A percentile compares a stretch with the other conserved stretches of the same genome.
Evolutionary conservation across 2,888 invertebrate genomes (phyloP).

Genomic region (Aquatica leii): DNA sequence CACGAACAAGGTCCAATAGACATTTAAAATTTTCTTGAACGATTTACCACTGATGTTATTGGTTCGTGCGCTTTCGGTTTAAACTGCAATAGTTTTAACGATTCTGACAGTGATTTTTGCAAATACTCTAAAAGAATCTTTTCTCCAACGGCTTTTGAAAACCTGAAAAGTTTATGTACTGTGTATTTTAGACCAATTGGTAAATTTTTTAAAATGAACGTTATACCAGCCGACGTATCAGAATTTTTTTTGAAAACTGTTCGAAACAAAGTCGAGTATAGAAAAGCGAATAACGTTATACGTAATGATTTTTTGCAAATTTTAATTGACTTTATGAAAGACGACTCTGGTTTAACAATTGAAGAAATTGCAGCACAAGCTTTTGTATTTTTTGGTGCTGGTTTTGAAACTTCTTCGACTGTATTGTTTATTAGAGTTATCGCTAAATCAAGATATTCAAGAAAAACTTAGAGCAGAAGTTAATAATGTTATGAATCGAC

Average conservation of each 20-base stretch:
- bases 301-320: constrained; percentile 57
- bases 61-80: too few relatives aligned
- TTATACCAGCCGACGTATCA: neutral
- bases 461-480: constrained; percentile 63
- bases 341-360: constrained; percentile 61
- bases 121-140: too few relatives aligned
- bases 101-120: too few relatives aligned
- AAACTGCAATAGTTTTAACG: too few relatives aligned
- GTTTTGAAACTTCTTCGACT: constrained; percentile 71
- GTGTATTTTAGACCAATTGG: neutral
- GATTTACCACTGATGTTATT: too few relatives aligned
- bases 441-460: constrained; percentile 64
- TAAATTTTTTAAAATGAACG: constrained; percentile 17
- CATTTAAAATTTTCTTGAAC: constrained; percentile 62
- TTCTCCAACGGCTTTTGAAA: too few relatives aligned
- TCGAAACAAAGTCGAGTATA: constrained; percentile 39
- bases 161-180: constrained; percentile 20
- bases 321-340: too few relatives aligned
- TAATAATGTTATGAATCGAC: constrained; percentile 55
- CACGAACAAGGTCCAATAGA: constrained; percentile 48
- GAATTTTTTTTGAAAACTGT: constrained; percentile 44
- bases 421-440: constrained; percentile 66
- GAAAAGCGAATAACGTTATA: constrained; percentile 41
- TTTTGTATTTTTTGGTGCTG: constrained; percentile 70
- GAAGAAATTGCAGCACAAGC: constrained; percentile 65